Evolutionary conservation across 2,888 invertebrate species (phyloP).

Genomic region (Matsumyia berberina): DNA sequence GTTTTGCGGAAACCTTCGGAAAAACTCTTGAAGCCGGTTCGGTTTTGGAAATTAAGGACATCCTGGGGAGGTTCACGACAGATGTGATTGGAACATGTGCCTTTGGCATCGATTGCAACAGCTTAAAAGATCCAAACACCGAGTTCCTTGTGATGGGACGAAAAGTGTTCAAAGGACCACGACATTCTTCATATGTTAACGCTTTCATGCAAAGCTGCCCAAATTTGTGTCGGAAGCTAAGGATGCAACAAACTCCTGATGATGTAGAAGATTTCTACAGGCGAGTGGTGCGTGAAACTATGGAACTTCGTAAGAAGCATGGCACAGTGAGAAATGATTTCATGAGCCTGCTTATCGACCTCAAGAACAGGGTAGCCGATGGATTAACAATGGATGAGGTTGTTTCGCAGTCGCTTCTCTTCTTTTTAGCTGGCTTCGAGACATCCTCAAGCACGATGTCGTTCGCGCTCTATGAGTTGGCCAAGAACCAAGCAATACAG

Average conservation of each 20-base stretch:
- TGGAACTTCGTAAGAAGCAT: slow-evolving; percentile 82
- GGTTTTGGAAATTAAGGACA: slow-evolving; percentile 83
- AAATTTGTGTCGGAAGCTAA: slow-evolving; percentile 77
- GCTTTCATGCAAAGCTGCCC: slow-evolving; percentile 79
- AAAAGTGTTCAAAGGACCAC: slow-evolving; percentile 72
- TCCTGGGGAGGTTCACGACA: slow-evolving; percentile 84
- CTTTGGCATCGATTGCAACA: slow-evolving; percentile 85
- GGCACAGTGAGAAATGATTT: slow-evolving; percentile 85
- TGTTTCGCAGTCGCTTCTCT: slow-evolving; percentile 85
- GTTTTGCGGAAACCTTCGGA: slow-evolving; percentile 77
- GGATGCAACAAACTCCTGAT: slow-evolving; percentile 77
- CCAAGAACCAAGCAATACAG: slow-evolving; percentile 85
- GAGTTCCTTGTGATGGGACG: slow-evolving; percentile 82
- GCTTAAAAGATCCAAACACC: slow-evolving; percentile 82
- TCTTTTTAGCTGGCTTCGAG: slow-evolving; percentile 86
- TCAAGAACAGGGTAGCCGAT: slow-evolving; percentile 82
- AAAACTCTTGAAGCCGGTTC: slow-evolving; percentile 25
- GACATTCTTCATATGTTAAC: slow-evolving; percentile 76
- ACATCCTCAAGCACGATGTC: slow-evolving; percentile 85
- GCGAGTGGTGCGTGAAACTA: slow-evolving; percentile 82
- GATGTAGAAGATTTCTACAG: slow-evolving; percentile 84
- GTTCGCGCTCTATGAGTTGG: slow-evolving; percentile 85
- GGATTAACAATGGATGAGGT: slow-evolving; percentile 83
- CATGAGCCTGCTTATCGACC: slow-evolving; percentile 85
- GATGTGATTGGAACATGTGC: slow-evolving; percentile 85